phyloP scores from a whole-genome alignment of 2,888 invertebrate genomes.

The Nymphalis c-album region DNA sequence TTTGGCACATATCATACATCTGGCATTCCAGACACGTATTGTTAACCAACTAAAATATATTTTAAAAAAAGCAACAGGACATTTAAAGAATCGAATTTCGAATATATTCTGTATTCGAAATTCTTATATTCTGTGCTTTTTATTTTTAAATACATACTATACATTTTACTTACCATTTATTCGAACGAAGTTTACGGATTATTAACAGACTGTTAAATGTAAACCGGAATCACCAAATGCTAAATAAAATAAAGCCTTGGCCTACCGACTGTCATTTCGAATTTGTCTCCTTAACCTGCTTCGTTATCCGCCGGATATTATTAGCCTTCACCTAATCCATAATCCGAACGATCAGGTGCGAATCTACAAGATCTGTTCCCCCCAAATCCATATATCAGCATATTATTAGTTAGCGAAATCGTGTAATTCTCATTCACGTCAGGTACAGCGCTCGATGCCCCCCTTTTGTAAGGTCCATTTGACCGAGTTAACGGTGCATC shows the following conservation, averaged over 20 bases:
- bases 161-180: neutral
- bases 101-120: too few species aligned
- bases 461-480: constrained; percentile 49
- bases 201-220: neutral
- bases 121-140: too few species aligned
- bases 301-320: constrained; percentile 1
- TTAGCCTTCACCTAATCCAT: constrained; percentile 3
- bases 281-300: constrained; percentile 7
- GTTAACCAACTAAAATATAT: too few species aligned
- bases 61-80: too few species aligned
- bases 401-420: constrained; percentile 49
- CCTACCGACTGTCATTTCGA: neutral
- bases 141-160: too few species aligned
- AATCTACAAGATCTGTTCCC: constrained; percentile 20
- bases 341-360: constrained; percentile 11
- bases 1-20: too few species aligned
- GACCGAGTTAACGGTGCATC: constrained; percentile 59
- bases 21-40: too few species aligned
- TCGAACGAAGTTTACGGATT: neutral
- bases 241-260: neutral
- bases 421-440: constrained; percentile 57
- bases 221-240: neutral
- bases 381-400: constrained; percentile 35
- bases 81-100: too few species aligned
- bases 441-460: constrained; percentile 67